Evolutionary conservation across 2,888 invertebrate species (phyloP), one percentile per base, ranked within the genome.

Genomic region (Lithophane socia): DNA sequence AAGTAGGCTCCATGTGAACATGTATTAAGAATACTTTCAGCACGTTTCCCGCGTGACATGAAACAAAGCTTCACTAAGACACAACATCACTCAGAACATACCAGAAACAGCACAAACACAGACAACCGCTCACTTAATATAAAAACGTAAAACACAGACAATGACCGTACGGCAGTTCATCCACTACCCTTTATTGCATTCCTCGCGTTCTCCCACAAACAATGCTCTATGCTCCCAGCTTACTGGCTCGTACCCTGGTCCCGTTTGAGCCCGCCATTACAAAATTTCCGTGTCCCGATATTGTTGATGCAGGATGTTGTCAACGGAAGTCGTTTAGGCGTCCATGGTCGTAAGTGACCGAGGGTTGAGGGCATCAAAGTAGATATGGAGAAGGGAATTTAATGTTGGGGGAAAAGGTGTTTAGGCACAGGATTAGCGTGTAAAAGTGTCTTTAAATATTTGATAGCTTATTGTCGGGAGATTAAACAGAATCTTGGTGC

Each of bases 181-280:
- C 78, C 64, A 56, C 44, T 66, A 63, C 67, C 79, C 79, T 82
- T 86, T 86, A 84, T 84, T 84, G 86, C 84, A 85, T 84, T 86
- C 86, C 79, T 5, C 24, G 10, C 75, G 29, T 65, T 66, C 72
- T 49, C 54, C 21, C 44, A 61, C 81, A 63, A 80, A 75, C 76
- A 67, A 69, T 60, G 56, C 58, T 47, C 64, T 47, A 49, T 56
- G 24, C 29, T 63, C 37, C 52, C 44, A 44, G 69, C 49, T 66
- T 44, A 63, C 77, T 84, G 9, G 16, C 49, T 42, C 44, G 24
- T 47, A 12, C 52, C 63, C 69, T 83, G 16, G 65, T 16, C n/a
- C 47, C 66, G 73, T 84, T 61, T 87, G 75, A 69, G 71, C 54
- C 52, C 70, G 64, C 52, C 75, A 64, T 84, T 82, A 84, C 60